Evolutionary conservation across 2,113 vertebrate genomes (phyloP), one percentile per base, ranked within the genome.

Genomic region (Phalacrocorax carbo): DNA sequence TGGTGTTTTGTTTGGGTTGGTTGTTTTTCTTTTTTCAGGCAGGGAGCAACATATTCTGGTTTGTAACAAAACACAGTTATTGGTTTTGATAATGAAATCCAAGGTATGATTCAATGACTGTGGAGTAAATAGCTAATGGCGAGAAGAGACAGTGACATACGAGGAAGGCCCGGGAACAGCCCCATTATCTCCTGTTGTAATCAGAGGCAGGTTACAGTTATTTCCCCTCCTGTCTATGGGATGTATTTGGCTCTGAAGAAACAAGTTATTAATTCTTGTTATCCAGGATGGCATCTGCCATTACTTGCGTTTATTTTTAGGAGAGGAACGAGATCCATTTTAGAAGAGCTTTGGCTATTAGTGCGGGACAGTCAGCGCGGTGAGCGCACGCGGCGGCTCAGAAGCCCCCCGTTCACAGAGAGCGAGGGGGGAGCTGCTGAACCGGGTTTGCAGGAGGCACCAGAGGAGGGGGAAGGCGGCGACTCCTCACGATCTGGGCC

Each of bases 11-110:
- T 46, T 46, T 46, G 16, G 44, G 44, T 18, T 34, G 73, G 72
- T 64, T 81, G 61, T n/a, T 76, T 76, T 88, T 86, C n/a, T 89
- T 96, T 84, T 82, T 88, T 49, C 52, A 38, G 57, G 71, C n/a
- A 11, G 69, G 93, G 27, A 22, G 68, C 30, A 90, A 89, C 73
- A 23, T 3, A 60, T 19, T 55, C 82, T 38, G 60, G 8, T 52
- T 94, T 94, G 88, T 83, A 94, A 93, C 54, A 92, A 78, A 97
- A 76, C 48, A 29, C 29, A 27, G 55, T 68, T 90, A 86, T 26
- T 65, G 69, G 52, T 54, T 97, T 91, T 92, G 94, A 48, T 91
- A 94, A 95, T 83, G 85, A 84, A 91, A 94, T 66, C 62, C 16
- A 42, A 79, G 61, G 38, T 60, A 60, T 20, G 51, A 44, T 51